These are phyloP conservation scores for Tricholauxania praeusta DNA, from an alignment of 2,888 invertebrate species.

Conservation along the genomic window DNA sequence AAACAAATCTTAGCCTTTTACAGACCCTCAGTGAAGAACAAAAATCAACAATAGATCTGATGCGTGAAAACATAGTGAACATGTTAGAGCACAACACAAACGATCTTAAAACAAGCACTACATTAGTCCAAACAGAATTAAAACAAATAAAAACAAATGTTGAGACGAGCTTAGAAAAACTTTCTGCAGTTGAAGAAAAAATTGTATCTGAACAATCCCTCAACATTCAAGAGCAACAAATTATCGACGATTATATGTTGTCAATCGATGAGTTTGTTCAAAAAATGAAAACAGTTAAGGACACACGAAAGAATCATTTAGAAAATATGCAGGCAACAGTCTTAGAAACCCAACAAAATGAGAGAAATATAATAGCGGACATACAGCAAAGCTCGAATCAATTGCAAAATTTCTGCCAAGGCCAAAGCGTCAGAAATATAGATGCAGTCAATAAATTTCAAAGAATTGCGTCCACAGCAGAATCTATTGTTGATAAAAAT, in stretches of 20 bases:
- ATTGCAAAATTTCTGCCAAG: slow-evolving; percentile 43
- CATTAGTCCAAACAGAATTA: slow-evolving; percentile 50
- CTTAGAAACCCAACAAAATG: slow-evolving; percentile 33
- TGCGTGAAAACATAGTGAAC: slow-evolving; percentile 51
- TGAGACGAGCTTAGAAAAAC: slow-evolving; percentile 44
- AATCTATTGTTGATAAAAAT: slow-evolving; percentile 48
- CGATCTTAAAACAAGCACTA: slow-evolving; percentile 48
- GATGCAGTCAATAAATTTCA: background rate
- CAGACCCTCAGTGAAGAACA: slow-evolving; percentile 55
- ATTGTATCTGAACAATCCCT: slow-evolving; percentile 50
- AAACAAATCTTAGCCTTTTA: slow-evolving; percentile 52
- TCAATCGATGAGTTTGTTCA: slow-evolving; percentile 56
- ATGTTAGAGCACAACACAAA: slow-evolving; percentile 47
- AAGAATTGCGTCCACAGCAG: slow-evolving; percentile 16
- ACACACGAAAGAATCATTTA: slow-evolving; percentile 39
- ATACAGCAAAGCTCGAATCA: slow-evolving; percentile 15
- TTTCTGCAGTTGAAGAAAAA: slow-evolving; percentile 49
- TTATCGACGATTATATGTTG: slow-evolving; percentile 41
- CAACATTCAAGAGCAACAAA: slow-evolving; percentile 51
- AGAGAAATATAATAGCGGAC: background rate
- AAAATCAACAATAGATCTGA: slow-evolving; percentile 49
- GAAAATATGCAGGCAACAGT: slow-evolving; percentile 38
- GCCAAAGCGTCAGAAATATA: slow-evolving; percentile 23
- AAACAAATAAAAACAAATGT: slow-evolving; percentile 39
- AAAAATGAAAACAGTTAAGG: slow-evolving; percentile 66